Base-by-base conservation (phyloP, 2,797 vertebrate species). In the Huso huso region DNA sequence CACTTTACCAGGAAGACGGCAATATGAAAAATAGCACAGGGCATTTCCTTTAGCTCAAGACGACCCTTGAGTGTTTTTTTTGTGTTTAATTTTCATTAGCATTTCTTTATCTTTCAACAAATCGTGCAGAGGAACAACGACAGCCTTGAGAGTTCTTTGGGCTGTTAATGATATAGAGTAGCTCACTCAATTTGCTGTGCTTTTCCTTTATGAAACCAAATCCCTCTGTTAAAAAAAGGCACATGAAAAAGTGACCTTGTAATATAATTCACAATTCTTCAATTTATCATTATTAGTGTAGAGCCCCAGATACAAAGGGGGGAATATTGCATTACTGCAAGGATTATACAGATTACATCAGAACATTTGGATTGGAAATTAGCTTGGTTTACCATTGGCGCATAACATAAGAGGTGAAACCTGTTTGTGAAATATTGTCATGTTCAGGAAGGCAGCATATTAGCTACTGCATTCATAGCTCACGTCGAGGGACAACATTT, bases 381-480 rank as follows among this genome's bases (percentile, higher is more conserved):
- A 80, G 65, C 71, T 72, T 48, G 68, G 71, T 65, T 55, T 72
- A 82, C 71, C 79, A 85, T 86, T 86, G 79, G 85, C 82, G 82
- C 74, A 75, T 74, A 78, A 79, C 77, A 76, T 64, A 76, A 68
- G 78, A 81, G 73, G 71, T 76, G 75, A 73, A 68, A 80, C 71
- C 80, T 82, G 82, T 82, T 86, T 84, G 81, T 73, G 79, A 84
- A 85, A 86, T 86, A 79, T 80, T 52, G 48, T 65, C 37, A 65
- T 51, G 64, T 66, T n/a, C 65, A 48, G 48, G 60, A 62, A 52
- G 63, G 12, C 15, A 7, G 48, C 13, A n/a, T 79, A n/a, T 58
- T 11, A 11, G 15, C 10, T 73, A 78, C 77, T 79, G 77, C 81
- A 86, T 81, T 81, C 85, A 37, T 37, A 37, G 37, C 37, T 5